phyloP scores from a whole-genome alignment of 1,140 invertebrate species.

The Saccostrea glomerata region DNA sequence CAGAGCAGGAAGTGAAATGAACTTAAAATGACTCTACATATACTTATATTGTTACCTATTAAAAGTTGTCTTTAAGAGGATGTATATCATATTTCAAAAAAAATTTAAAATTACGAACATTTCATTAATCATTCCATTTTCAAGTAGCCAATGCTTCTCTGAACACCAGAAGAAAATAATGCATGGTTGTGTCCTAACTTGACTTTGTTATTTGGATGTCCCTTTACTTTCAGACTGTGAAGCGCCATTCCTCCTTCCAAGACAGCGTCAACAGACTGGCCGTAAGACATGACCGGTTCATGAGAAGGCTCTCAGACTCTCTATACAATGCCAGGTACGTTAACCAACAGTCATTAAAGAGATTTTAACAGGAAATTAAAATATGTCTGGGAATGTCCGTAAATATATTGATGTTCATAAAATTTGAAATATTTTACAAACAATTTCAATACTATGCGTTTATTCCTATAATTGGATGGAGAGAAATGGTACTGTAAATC shows the following conservation, averaged over 20 bases:
- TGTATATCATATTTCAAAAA: too few relatives aligned
- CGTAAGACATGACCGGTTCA: constrained; percentile 57
- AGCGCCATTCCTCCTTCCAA: constrained; percentile 53
- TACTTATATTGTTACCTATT: too few relatives aligned
- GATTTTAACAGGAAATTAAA: not conserved
- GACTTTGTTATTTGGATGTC: not conserved
- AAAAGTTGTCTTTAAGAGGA: too few relatives aligned
- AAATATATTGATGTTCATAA: not conserved
- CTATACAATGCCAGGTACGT: constrained; percentile 52
- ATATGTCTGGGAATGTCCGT: not conserved
- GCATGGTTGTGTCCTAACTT: not conserved
- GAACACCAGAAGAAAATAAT: not conserved
- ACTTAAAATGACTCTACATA: too few relatives aligned
- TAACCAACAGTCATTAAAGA: not conserved
- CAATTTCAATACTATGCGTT: too few relatives aligned
- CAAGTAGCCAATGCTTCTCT: too few relatives aligned
- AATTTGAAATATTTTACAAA: not conserved
- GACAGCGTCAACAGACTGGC: constrained; percentile 52
- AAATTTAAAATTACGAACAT: too few relatives aligned
- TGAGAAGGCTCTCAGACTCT: constrained; percentile 56
- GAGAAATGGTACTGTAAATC: too few relatives aligned
- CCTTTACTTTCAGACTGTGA: constrained; percentile 54
- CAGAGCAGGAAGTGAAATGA: too few relatives aligned
- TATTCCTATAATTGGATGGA: too few relatives aligned
- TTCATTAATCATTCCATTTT: too few relatives aligned